Evolutionary conservation across 92 coral and sea anemone genomes (phyloP), one percentile per base, ranked within the genome.

Genomic region (Zoanthus gigantus): DNA sequence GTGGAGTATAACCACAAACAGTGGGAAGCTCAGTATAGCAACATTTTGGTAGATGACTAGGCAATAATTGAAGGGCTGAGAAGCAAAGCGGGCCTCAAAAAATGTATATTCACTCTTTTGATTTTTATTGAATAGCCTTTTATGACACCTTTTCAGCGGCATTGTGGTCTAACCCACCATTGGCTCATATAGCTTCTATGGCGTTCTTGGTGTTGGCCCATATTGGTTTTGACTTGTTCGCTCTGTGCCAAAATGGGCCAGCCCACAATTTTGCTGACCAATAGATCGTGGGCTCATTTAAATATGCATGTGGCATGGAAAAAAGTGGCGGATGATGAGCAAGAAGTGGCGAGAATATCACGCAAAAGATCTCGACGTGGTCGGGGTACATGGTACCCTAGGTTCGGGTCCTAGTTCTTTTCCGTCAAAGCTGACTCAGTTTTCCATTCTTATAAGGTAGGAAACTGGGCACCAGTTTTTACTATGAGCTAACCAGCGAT

Each of bases 1-100:
- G 29, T 58, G 29, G 90, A 87, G 72, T 79, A 87, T n/a, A 71
- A 87, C 58, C 80, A 87, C 54, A 69, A 71, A 29, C 72, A 78
- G 28, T 79, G 90, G 86, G 86, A 78, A 84, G 58, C 47, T 46
- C 34, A 18, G 71, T 50, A 32, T 14, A 65, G 37, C 71, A n/a
- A 65, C 9, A 28, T 28, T 65, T 65, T 65, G 71, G 0, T 57
- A 0, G 63, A 57, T 11, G 63, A 12, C n/a, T n/a, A n/a, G n/a
- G n/a, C n/a, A n/a, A n/a, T n/a, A n/a, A n/a, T n/a, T n/a, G n/a
- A n/a, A n/a, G n/a, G n/a, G n/a, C n/a, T n/a, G n/a, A n/a, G n/a
- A n/a, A n/a, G n/a, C n/a, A n/a, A n/a, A n/a, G n/a, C n/a, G n/a
- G n/a, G n/a, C n/a, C n/a, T n/a, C n/a, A n/a, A n/a, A n/a, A n/a